A percentile compares a stretch with the other conserved stretches of the same genome.
phyloP scores from a whole-genome alignment of 64 coral and sea anemone genomes.

The Porites lutea region DNA sequence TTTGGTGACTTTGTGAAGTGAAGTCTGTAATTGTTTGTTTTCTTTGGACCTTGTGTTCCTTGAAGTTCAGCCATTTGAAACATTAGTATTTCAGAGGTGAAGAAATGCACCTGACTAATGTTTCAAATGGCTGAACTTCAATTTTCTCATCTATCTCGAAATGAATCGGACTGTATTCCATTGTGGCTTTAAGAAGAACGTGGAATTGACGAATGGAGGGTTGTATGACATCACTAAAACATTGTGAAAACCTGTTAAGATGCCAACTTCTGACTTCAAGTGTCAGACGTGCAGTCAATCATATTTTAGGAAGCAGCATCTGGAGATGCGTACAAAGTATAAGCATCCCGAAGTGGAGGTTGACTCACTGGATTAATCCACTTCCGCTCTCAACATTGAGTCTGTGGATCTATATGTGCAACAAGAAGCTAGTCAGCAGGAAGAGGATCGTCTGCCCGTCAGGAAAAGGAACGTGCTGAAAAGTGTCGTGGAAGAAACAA shows the following conservation, averaged over 20 bases:
- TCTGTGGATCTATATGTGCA: conserved; percentile 6
- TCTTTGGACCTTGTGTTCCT: too few relatives aligned
- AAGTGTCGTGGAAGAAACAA: conserved; percentile 37
- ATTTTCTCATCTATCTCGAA: conserved; percentile 50
- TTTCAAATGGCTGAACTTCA: too few relatives aligned
- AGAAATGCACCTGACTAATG: too few relatives aligned
- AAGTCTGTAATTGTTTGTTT: too few relatives aligned
- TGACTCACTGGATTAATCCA: background rate
- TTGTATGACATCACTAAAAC: conserved; percentile 58
- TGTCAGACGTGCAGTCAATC: conserved; percentile 23
- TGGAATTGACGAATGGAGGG: conserved; percentile 65
- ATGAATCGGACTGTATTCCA: conserved; percentile 74
- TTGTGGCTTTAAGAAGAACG: conserved; percentile 38
- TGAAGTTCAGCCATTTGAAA: too few relatives aligned
- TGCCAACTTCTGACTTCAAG: conserved; percentile 19
- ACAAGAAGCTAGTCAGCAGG: background rate
- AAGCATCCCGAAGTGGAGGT: conserved; percentile 38
- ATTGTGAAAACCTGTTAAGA: conserved; percentile 42
- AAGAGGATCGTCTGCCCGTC: background rate
- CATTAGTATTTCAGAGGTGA: too few relatives aligned
- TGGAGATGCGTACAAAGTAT: conserved; percentile 19
- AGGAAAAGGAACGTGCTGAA: conserved; percentile 25
- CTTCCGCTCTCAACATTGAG: conserved; percentile 17
- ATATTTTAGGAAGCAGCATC: conserved; percentile 13
- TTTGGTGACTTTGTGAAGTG: too few relatives aligned